A percentile compares a stretch with the other conserved stretches of the same genome.
Conservation (phyloP, 2,888 invertebrate species). For the Dorcus hopei region DNA sequence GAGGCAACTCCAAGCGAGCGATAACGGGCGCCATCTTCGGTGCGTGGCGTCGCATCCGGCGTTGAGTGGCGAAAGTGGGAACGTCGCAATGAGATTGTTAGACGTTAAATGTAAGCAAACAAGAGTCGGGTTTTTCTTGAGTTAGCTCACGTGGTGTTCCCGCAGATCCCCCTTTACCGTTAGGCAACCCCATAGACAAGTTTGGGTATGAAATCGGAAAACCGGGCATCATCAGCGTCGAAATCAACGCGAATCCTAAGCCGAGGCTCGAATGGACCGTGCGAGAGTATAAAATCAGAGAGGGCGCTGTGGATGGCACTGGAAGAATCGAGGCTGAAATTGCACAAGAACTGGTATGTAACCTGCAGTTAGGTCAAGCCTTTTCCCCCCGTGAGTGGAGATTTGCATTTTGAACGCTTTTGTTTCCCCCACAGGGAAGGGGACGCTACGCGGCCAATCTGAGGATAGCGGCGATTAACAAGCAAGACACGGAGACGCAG, state of each 20-base stretch:
- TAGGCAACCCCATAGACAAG: constrained; percentile 58
- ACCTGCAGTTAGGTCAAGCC: background rate
- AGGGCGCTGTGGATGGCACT: constrained; percentile 52
- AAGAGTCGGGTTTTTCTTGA: background rate
- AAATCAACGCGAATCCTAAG: constrained; percentile 67
- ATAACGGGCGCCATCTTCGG: constrained; percentile 61
- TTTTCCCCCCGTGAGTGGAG: background rate
- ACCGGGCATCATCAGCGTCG: constrained; percentile 70
- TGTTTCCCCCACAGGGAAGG: constrained; percentile 53
- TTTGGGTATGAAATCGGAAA: constrained; percentile 73
- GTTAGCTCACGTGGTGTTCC: constrained; percentile 19
- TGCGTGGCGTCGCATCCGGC: constrained; percentile 70
- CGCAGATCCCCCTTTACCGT: constrained; percentile 64
- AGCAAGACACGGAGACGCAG: constrained; percentile 71
- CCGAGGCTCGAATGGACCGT: constrained; percentile 70
- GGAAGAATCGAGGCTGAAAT: constrained; percentile 52
- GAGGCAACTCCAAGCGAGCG: constrained; percentile 59
- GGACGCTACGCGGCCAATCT: constrained; percentile 68
- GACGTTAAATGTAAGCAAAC: constrained; percentile 59
- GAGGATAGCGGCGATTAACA: constrained; percentile 63
- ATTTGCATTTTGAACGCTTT: background rate
- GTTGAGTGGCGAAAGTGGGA: constrained; percentile 43
- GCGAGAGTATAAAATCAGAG: constrained; percentile 54
- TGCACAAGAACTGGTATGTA: constrained; percentile 51
- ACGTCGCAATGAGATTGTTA: constrained; percentile 48